Evolutionary conservation across 1,140 invertebrate species (phyloP).

Genomic region (Spodoptera litura): DNA sequence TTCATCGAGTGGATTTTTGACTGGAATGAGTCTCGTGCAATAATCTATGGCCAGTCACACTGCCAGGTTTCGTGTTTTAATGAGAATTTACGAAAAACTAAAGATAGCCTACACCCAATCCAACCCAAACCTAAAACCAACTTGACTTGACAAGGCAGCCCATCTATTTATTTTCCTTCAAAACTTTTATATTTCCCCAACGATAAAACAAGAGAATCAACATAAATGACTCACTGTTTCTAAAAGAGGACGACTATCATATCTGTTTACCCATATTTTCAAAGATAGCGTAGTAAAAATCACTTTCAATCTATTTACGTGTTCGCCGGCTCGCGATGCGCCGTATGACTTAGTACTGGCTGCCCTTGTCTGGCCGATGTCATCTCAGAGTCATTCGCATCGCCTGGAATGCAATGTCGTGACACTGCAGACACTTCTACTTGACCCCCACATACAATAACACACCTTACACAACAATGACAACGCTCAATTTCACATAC

Average conservation of each 20-base stretch:
- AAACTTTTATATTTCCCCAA: too few species aligned
- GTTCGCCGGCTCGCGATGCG: slow-evolving; percentile 50
- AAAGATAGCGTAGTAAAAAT: slow-evolving; percentile 12
- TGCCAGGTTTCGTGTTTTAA: too few species aligned
- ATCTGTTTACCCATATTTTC: neutral
- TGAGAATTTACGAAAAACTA: too few species aligned
- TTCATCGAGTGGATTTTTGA: too few species aligned
- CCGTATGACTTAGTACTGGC: slow-evolving; percentile 65
- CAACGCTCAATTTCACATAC: slow-evolving; percentile 50
- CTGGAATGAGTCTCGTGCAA: too few species aligned
- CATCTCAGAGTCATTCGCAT: slow-evolving; percentile 82
- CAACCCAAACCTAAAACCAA: too few species aligned
- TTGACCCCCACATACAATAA: slow-evolving; percentile 43
- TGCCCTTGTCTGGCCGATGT: slow-evolving; percentile 85
- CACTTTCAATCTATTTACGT: slow-evolving; percentile 32
- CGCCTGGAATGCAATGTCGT: slow-evolving; percentile 82
- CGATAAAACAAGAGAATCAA: too few species aligned
- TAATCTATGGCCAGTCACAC: too few species aligned
- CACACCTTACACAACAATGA: slow-evolving; percentile 21
- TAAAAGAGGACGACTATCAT: neutral
- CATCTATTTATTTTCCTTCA: too few species aligned
- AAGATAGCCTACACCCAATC: too few species aligned
- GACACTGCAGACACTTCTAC: slow-evolving; percentile 69
- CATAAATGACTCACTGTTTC: too few species aligned
- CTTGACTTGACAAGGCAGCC: too few species aligned